Conservation (phyloP, 2,113 vertebrate species). For the Acrocephalus arundinaceus region DNA sequence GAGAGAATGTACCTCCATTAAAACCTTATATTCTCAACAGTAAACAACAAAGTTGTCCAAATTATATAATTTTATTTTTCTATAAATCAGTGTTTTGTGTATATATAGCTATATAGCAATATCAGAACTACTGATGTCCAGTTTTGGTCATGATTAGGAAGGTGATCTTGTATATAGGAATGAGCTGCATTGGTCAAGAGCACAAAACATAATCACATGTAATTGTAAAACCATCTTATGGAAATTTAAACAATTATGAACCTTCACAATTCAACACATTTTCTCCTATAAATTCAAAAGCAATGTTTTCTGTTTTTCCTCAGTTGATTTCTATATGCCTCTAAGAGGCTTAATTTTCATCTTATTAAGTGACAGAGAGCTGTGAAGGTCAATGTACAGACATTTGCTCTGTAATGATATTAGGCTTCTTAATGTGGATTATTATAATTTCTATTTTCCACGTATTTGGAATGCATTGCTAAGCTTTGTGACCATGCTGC, state of each 20-base stretch:
- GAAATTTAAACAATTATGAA: not conserved
- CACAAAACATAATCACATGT: not conserved
- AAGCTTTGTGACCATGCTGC: not conserved
- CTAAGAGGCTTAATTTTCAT: constrained; percentile 33
- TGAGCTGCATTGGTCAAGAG: not conserved
- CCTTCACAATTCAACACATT: not conserved
- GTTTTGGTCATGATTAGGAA: not conserved
- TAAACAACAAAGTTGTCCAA: not conserved
- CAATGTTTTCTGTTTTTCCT: not conserved
- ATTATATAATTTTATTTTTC: not conserved
- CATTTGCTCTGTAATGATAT: not conserved
- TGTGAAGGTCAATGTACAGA: not conserved
- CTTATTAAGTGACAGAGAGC: not conserved
- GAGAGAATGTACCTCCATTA: not conserved
- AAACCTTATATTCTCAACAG: not conserved
- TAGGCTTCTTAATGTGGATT: not conserved
- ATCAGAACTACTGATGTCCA: not conserved
- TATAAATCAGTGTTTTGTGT: not conserved
- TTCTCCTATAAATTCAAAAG: not conserved
- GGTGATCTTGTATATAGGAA: not conserved
- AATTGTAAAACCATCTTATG: not conserved
- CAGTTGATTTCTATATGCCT: not conserved
- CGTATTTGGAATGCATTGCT: not conserved
- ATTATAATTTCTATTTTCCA: constrained; percentile 2
- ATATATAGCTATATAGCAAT: not conserved